Base-by-base conservation (phyloP, 2,797 vertebrate genomes). In the Trachops cirrhosus region DNA sequence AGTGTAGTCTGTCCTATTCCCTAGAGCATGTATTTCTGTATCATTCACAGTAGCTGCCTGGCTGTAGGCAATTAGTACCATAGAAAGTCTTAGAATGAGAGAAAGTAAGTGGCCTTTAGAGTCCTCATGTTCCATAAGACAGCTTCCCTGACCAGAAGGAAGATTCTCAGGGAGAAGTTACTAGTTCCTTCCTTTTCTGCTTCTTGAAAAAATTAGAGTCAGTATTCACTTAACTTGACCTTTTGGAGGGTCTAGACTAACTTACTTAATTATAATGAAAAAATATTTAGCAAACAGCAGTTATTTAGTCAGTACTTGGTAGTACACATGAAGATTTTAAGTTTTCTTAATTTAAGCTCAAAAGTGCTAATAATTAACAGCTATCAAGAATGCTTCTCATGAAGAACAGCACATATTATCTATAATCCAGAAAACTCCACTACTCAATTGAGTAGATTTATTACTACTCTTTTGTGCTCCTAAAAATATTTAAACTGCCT, bases 401-500 rank as follows among this genome's bases (percentile, higher is more conserved):
- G 39, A 88, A 94, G 62, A 96, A 77, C 39, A 92, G 19, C 44
- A 85, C 2, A 50, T 91, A 68, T 54, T 79, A n/a, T 86, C 22
- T 82, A 62, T 14, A 74, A 46, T 77, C 29, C 68, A 74, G 79
- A 91, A 94, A 93, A 92, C 15, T 64, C 57, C 24, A 24, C 37
- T 94, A 52, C n/a, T 96, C 9, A 37, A 1, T 52, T 92, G 64
- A 93, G 73, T 93, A 91, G 14, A 57, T 86, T 89, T 86, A 52
- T 92, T 82, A 75, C 46, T 93, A n/a, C 74, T 52, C 44, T 95
- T 94, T 86, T 89, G 32, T 95, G 86, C 86, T 96, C 46, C 86
- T 91, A 91, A 95, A 95, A 96, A 91, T 84, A 54, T 82, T 98
- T 98, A 97, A 98, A 97, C 90, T 91, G 84, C 74, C 52, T 94